These are phyloP conservation scores for Lycodopsis pacificus DNA, from an alignment of 2,797 vertebrate species.

Conservation along the genomic window DNA sequence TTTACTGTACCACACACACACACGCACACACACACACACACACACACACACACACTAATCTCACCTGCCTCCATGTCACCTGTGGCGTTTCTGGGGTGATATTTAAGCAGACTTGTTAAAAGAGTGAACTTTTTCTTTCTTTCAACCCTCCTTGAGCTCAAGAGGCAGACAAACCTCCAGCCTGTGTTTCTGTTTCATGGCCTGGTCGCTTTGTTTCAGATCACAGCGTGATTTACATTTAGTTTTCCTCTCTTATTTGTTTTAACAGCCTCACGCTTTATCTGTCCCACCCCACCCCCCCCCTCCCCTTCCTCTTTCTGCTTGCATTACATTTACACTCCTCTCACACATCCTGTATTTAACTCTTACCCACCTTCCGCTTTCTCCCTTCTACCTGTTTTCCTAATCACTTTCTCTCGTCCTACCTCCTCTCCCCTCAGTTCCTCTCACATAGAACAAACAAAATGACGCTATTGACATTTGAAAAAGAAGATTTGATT, in stretches of 20 bases:
- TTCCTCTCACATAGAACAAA: conserved; percentile 37
- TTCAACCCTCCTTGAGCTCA: background rate
- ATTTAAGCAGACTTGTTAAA: background rate
- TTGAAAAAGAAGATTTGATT: conserved; percentile 47
- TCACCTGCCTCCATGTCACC: background rate
- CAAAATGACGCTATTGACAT: conserved; percentile 54
- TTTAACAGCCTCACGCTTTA: conserved; percentile 21
- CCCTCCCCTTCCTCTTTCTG: conserved; percentile 30
- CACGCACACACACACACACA: background rate
- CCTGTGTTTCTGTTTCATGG: background rate
- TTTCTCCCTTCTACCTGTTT: conserved; percentile 2
- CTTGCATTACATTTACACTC: conserved; percentile 16
- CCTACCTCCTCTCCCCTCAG: background rate
- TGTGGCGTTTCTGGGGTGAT: background rate
- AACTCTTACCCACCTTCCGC: conserved; percentile 18
- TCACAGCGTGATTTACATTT: background rate
- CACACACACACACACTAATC: background rate
- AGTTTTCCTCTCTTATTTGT: background rate
- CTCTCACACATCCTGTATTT: conserved; percentile 46
- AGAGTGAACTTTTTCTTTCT: background rate
- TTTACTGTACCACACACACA: background rate
- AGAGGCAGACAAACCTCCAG: background rate
- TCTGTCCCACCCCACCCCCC: conserved; percentile 17
- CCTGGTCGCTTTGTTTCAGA: background rate
- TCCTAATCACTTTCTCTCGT: background rate